Evolutionary conservation across 2,113 vertebrate species (phyloP), one percentile per base, ranked within the genome.

Genomic region (Callipepla squamata): DNA sequence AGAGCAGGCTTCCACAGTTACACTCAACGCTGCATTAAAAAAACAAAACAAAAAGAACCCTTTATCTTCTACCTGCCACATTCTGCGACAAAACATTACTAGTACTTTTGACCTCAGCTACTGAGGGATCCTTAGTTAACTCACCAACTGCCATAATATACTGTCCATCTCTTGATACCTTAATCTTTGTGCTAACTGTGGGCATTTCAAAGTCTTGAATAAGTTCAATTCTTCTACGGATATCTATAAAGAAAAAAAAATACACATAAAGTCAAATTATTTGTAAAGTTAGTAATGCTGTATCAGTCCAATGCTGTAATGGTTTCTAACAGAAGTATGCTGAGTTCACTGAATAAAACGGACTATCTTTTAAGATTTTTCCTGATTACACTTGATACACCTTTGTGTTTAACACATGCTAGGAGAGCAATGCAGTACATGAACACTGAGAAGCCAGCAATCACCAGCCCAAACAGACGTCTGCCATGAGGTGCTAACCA

Each of bases 141-240:
- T 97, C 94, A 99, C 99, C 99, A 87, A 99, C 97, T 94, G 99
- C 99, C 96, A 99, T 96, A 96, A 99, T 97, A 95, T 98, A 99
- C 93, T 99, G 99, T 73, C 99, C 99, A 90, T 99, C 99, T 94
- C 98, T 98, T 32, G 99, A 99, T 63, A 99, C 99, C 93, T 98
- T 99, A 93, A 99, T 98, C 59, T 98, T 99, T 67, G 98, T 99
- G 96, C 98, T 98, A 86, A 99, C 97, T 0, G 99, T 99, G 51
- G 99, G 99, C 99, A 99, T 99, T 95, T 99, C 98, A 97, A 99
- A 99, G 93, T 99, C 99, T 91, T 99, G 99, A 95, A 99, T 99
- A 85, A 99, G 99, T 93, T 99, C 99, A 72, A 99, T 99, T 97
- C 99, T 99, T 80, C 98, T 98, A 36, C 98, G 99, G 94, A 99